Evolutionary conservation across 2,113 vertebrate genomes (phyloP).

Genomic region (Limnothrissa miodon): DNA sequence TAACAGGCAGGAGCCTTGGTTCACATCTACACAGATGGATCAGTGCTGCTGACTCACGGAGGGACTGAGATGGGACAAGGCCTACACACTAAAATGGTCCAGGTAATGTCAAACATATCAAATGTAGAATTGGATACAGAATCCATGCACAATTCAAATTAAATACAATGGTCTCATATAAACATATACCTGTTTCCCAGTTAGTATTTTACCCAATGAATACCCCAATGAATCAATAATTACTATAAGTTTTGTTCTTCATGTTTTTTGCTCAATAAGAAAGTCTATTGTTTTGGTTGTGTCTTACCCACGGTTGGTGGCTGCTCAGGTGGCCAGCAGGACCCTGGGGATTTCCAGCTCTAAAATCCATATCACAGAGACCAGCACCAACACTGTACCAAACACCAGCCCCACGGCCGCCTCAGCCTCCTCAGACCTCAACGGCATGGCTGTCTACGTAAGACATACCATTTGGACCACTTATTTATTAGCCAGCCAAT

Average conservation of each 20-base stretch:
- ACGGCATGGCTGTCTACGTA: conserved; percentile 87
- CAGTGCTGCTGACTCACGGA: conserved; percentile 88
- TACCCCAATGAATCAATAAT: too few species aligned
- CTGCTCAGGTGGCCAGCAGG: conserved; percentile 84
- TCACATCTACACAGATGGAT: conserved; percentile 92
- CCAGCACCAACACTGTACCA: conserved; percentile 92
- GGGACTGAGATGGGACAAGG: conserved; percentile 98
- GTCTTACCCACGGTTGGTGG: conserved; percentile 20
- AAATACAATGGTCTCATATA: too few species aligned
- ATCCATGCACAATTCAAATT: neutral
- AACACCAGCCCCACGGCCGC: conserved; percentile 91
- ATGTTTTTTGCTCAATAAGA: too few species aligned
- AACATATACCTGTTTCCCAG: too few species aligned
- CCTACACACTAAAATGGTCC: conserved; percentile 97
- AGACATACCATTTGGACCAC: conserved; percentile 25
- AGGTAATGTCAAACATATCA: conserved; percentile 70
- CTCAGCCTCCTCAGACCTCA: conserved; percentile 86
- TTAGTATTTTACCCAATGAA: too few species aligned
- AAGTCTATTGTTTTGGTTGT: neutral
- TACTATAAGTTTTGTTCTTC: too few species aligned
- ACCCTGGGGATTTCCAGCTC: conserved; percentile 79
- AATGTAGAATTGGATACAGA: neutral
- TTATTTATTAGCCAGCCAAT: too few species aligned
- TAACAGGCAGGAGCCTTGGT: conserved; percentile 86
- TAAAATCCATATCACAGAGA: conserved; percentile 90